These are phyloP conservation scores for Chaunax sp. DNA, from an alignment of 2,797 vertebrate genomes.

Conservation along the genomic window DNA sequence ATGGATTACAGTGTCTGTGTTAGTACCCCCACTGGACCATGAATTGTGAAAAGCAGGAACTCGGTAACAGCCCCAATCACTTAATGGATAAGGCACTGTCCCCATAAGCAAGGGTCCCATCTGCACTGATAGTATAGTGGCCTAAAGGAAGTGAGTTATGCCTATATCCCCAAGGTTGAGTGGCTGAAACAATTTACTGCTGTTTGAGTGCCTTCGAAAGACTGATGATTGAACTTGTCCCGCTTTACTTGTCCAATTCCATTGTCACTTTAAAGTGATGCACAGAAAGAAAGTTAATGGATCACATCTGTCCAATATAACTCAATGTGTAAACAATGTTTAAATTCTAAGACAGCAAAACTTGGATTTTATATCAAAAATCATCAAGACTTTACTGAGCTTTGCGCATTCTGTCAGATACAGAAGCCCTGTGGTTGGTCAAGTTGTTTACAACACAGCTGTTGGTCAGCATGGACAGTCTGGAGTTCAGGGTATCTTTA, in stretches of 20 bases:
- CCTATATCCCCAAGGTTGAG: slow-evolving; percentile 79
- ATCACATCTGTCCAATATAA: no score
- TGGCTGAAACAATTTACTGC: slow-evolving; percentile 77
- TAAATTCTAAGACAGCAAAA: not conserved
- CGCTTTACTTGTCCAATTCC: not conserved
- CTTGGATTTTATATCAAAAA: not conserved
- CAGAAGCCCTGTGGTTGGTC: slow-evolving; percentile 70
- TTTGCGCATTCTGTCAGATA: slow-evolving; percentile 67
- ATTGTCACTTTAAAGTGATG: slow-evolving; percentile 3
- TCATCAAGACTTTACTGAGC: slow-evolving; percentile 52
- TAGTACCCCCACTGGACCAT: not conserved
- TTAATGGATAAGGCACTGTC: slow-evolving; percentile 76
- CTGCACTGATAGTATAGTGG: slow-evolving; percentile 71
- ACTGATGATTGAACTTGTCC: not conserved
- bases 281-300: not conserved
- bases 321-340: slow-evolving; percentile 1
- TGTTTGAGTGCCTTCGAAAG: slow-evolving; percentile 20
- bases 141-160: slow-evolving; percentile 74
- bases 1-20: not conserved
- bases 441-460: slow-evolving; percentile 79
- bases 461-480: slow-evolving; percentile 74
- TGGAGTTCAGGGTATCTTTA: slow-evolving; percentile 70
- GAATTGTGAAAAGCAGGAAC: not conserved
- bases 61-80: slow-evolving; percentile 29
- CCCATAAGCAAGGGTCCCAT: slow-evolving; percentile 69